Conservation (phyloP, 2,797 vertebrate genomes). For the Falco rusticolus region DNA sequence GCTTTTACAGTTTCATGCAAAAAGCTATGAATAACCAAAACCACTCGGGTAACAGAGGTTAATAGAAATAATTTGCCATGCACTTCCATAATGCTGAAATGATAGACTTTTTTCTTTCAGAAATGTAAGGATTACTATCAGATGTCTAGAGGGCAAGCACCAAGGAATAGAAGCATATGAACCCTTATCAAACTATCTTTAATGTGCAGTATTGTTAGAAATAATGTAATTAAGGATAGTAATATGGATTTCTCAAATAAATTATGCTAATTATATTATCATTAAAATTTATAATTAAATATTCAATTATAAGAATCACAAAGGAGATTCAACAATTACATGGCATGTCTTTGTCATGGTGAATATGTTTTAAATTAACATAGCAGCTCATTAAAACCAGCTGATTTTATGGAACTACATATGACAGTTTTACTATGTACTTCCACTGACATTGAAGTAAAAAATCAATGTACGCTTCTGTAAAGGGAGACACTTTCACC, state of each 20-base stretch:
- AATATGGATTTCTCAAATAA: slow-evolving; percentile 21
- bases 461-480: background rate
- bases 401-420: slow-evolving; percentile 41
- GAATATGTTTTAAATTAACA: slow-evolving; percentile 54
- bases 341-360: slow-evolving; percentile 61
- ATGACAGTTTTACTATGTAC: background rate
- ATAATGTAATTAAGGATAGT: slow-evolving; percentile 57
- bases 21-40: background rate
- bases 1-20: background rate
- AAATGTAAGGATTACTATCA: slow-evolving; percentile 26
- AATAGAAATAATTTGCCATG: slow-evolving; percentile 7
- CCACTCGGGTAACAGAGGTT: background rate
- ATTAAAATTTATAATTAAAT: slow-evolving; percentile 52
- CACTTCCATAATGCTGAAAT: slow-evolving; percentile 1
- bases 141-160: background rate
- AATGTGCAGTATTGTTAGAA: slow-evolving; percentile 27
- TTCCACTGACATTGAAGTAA: background rate
- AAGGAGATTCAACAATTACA: slow-evolving; percentile 59
- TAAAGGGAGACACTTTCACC: background rate
- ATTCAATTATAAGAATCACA: slow-evolving; percentile 54
- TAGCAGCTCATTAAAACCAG: slow-evolving; percentile 36
- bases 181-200: slow-evolving; percentile 38
- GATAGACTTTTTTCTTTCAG: background rate
- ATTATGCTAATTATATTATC: slow-evolving; percentile 44
- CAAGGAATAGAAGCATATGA: background rate